Evolutionary conservation across 2,113 vertebrate genomes (phyloP).

Genomic region (Xiphophorus hellerii): DNA sequence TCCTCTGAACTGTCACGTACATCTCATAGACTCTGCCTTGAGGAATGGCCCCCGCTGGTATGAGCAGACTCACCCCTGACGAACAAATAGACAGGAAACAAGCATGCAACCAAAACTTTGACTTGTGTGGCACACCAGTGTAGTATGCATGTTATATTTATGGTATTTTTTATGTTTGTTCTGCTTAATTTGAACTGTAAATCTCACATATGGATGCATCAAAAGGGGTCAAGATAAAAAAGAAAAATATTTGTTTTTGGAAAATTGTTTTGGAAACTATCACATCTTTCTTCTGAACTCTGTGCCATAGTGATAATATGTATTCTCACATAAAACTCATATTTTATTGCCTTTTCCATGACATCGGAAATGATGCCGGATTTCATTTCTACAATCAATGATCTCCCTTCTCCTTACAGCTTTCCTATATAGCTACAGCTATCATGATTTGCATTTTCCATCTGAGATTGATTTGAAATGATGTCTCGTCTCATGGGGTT

Average conservation of each 20-base stretch:
- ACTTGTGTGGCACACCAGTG: conserved; percentile 2
- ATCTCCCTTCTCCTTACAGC: conserved; percentile 44
- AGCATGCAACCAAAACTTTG: not conserved
- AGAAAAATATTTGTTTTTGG: no score
- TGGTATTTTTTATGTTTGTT: not conserved
- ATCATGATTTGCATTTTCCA: conserved; percentile 61
- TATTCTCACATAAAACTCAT: conserved; percentile 21
- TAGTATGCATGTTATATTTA: not conserved
- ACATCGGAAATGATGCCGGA: conserved; percentile 52
- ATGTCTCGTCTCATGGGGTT: conserved; percentile 47
- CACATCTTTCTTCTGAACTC: not conserved
- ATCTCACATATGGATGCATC: not conserved
- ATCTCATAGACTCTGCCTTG: conserved; percentile 98
- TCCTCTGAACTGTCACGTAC: conserved; percentile 98
- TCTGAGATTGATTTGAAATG: conserved; percentile 69
- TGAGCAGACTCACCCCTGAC: conserved; percentile 94
- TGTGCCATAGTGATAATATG: conserved; percentile 10
- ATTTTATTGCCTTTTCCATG: conserved; percentile 32
- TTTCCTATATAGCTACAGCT: conserved; percentile 53
- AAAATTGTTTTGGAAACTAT: no score
- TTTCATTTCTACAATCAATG: conserved; percentile 71
- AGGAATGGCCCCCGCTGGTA: conserved; percentile 94
- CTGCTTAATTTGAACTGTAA: not conserved
- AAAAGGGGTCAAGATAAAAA: not conserved
- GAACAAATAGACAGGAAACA: conserved; percentile 45